Percentiles rank a stretch among this genome's conserved stretches.
phyloP scores from a whole-genome alignment of 1,140 invertebrate species.

The Papilio polyxenes region DNA sequence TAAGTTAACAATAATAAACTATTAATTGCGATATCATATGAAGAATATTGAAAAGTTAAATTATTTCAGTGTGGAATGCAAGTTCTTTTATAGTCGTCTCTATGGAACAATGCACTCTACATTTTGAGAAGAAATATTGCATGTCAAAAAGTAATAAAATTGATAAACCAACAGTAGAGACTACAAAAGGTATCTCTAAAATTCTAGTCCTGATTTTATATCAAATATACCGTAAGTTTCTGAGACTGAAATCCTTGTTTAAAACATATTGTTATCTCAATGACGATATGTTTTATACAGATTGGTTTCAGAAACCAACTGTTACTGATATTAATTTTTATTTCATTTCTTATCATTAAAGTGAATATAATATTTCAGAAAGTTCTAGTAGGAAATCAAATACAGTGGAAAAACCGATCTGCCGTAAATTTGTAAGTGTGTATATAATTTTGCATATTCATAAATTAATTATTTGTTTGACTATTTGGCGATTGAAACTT shows the following conservation, averaged over 20 bases:
- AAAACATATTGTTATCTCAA: too few species aligned
- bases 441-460: neutral
- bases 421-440: neutral
- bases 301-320: too few species aligned
- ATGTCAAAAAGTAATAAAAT: constrained; percentile 17
- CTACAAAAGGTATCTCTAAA: constrained; percentile 11
- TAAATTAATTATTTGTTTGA: neutral
- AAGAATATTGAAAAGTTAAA: neutral
- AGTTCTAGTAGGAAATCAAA: neutral
- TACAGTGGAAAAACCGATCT: neutral
- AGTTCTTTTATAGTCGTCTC: constrained; percentile 81
- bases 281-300: too few species aligned
- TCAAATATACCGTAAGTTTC: too few species aligned
- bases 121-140: constrained; percentile 39
- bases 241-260: neutral
- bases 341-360: neutral
- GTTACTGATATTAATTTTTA: too few species aligned
- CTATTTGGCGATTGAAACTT: neutral
- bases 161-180: constrained; percentile 28
- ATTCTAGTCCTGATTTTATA: too few species aligned
- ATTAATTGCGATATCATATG: neutral
- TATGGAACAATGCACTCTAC: constrained; percentile 64
- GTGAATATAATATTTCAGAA: neutral
- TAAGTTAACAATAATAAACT: constrained; percentile 49
- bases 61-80: constrained; percentile 81